Evolutionary conservation across 2,113 vertebrate species (phyloP).

Genomic region (Paramormyrops kingsleyae): DNA sequence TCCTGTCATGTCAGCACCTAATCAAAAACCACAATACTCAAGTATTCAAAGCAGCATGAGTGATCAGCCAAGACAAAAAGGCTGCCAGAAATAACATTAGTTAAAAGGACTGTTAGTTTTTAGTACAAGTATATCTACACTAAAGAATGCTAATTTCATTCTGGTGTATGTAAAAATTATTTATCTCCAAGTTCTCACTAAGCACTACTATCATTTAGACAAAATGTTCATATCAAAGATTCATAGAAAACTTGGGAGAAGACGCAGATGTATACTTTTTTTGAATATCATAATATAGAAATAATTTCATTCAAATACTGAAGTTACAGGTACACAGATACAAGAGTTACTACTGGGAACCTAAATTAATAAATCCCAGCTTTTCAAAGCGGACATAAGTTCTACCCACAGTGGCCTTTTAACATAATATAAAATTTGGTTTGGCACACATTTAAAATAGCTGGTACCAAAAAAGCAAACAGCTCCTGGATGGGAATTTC

Average conservation of each 20-base stretch:
- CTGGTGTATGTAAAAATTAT: not conserved
- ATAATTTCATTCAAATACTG: not conserved
- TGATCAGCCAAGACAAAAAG: not conserved
- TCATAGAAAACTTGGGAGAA: not conserved
- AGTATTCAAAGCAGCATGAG: not conserved
- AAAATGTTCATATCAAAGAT: not conserved
- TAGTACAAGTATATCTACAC: not conserved
- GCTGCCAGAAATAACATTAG: not conserved
- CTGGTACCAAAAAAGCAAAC: not conserved
- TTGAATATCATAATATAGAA: not conserved
- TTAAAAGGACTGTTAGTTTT: not conserved
- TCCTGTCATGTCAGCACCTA: not conserved
- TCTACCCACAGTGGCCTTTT: not conserved
- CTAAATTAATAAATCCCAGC: not conserved
- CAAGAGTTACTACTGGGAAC: not conserved
- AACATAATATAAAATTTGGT: not conserved
- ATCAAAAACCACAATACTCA: not conserved
- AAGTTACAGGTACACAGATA: not conserved
- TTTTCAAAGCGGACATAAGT: not conserved
- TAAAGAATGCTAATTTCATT: not conserved
- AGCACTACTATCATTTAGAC: not conserved
- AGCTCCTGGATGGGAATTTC: not conserved
- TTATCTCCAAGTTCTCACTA: not conserved
- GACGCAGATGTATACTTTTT: not conserved
- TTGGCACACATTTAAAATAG: not conserved